Conservation (phyloP, 1,140 invertebrate species). For the Zaprionus taronus region DNA sequence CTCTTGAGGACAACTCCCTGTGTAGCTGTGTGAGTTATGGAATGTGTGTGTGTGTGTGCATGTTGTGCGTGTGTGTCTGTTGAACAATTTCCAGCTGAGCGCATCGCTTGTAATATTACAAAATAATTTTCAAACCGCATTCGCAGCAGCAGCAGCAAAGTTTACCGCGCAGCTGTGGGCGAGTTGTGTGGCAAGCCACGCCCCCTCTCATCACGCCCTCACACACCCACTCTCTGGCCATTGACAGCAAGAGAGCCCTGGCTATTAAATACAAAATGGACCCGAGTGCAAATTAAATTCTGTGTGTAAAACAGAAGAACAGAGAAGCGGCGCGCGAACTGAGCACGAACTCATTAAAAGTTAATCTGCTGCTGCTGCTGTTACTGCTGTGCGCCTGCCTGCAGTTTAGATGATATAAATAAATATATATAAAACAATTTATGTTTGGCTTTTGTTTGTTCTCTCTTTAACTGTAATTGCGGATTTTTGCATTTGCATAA, state of each 20-base stretch:
- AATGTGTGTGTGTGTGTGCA: conserved; percentile 63
- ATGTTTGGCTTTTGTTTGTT: conserved; percentile 25
- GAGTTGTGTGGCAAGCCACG: conserved; percentile 14
- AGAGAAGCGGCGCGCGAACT: conserved; percentile 1
- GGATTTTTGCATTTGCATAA: conserved; percentile 47
- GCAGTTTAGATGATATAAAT: conserved; percentile 48
- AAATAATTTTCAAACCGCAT: conserved; percentile 77
- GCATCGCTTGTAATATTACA: conserved; percentile 76
- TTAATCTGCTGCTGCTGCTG: conserved; percentile 43
- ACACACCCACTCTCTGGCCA: conserved; percentile 25
- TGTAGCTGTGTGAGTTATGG: conserved; percentile 52
- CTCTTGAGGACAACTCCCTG: conserved; percentile 36
- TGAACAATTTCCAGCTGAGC: conserved; percentile 76
- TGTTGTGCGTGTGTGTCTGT: conserved; percentile 52
- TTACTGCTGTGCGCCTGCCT: not conserved
- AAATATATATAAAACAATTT: conserved; percentile 44
- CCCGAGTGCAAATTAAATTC: conserved; percentile 72
- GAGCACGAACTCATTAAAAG: conserved; percentile 68
- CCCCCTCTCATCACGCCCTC: not conserved
- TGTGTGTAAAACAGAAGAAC: conserved; percentile 45
- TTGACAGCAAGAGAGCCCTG: conserved; percentile 39
- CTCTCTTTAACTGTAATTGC: conserved; percentile 40
- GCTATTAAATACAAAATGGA: conserved; percentile 52
- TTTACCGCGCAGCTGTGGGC: conserved; percentile 18
- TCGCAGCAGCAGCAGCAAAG: conserved; percentile 38